Conservation (phyloP, 2,888 invertebrate genomes). For the Napeogenes sylphis region DNA sequence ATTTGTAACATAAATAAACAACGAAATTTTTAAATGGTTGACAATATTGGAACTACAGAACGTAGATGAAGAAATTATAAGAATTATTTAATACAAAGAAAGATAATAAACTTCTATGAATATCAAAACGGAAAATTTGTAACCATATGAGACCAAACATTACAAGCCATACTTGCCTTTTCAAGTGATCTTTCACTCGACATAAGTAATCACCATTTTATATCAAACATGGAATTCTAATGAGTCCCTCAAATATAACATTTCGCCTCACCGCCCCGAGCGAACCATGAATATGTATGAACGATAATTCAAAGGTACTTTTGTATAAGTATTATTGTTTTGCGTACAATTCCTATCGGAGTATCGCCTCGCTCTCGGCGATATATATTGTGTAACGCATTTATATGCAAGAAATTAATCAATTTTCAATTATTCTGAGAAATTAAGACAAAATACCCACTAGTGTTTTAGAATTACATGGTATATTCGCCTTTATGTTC, state of each 20-base stretch:
- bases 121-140: neutral
- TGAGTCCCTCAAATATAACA: slow-evolving; percentile 34
- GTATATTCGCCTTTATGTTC: too few species aligned
- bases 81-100: too few species aligned
- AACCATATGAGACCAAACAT: slow-evolving; percentile 1
- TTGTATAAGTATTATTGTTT: slow-evolving; percentile 64
- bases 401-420: slow-evolving; percentile 2
- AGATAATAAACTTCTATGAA: too few species aligned
- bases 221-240: slow-evolving; percentile 43
- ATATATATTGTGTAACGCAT: slow-evolving; percentile 2
- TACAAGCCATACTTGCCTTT: slow-evolving; percentile 18
- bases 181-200: slow-evolving; percentile 6
- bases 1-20: too few species aligned
- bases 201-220: slow-evolving; percentile 27
- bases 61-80: too few species aligned
- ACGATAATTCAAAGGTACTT: slow-evolving; percentile 49
- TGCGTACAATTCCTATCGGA: slow-evolving; percentile 34
- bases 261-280: slow-evolving; percentile 32
- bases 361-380: slow-evolving; percentile 2
- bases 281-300: slow-evolving; percentile 63
- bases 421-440: neutral
- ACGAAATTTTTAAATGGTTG: too few species aligned
- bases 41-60: too few species aligned
- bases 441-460: too few species aligned
- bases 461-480: too few species aligned